Evolutionary conservation across 2,888 invertebrate species (phyloP).

Genomic region (Dicyrtomina minuta): DNA sequence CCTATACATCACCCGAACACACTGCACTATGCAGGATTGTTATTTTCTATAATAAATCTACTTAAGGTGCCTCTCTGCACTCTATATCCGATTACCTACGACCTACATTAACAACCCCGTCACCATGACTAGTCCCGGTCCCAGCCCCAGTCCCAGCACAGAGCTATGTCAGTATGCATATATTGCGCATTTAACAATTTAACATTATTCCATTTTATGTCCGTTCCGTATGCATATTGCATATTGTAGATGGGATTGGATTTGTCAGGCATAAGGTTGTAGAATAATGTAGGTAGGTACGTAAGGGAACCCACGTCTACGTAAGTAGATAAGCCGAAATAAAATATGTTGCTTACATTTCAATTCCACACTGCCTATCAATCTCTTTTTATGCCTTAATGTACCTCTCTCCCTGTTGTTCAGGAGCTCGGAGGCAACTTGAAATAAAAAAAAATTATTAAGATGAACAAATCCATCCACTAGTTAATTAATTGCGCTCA

Average conservation of each 20-base stretch:
- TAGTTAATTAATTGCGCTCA: constrained; percentile 29
- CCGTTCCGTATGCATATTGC: too few species aligned
- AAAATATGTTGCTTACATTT: constrained; percentile 4
- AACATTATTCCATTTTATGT: too few species aligned
- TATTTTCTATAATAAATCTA: constrained; percentile 7
- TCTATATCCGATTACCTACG: neutral
- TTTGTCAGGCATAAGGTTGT: too few species aligned
- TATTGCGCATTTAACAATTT: too few species aligned
- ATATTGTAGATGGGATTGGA: too few species aligned
- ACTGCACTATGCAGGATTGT: too few species aligned
- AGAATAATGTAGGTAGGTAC: neutral
- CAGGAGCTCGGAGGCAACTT: constrained; percentile 11
- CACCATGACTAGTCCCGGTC: too few species aligned
- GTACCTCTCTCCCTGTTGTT: constrained; percentile 1
- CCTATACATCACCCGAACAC: too few species aligned
- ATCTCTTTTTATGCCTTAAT: constrained; percentile 9
- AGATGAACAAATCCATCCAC: constrained; percentile 33
- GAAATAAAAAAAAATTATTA: constrained; percentile 24
- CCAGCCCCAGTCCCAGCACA: too few species aligned
- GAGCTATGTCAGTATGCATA: too few species aligned
- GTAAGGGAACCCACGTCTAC: neutral
- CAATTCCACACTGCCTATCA: constrained; percentile 7
- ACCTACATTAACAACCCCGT: too few species aligned
- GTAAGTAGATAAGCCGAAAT: neutral
- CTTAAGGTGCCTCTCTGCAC: neutral